Conservation (phyloP, 2,113 vertebrate species). For the Herpetotheres cachinnans region DNA sequence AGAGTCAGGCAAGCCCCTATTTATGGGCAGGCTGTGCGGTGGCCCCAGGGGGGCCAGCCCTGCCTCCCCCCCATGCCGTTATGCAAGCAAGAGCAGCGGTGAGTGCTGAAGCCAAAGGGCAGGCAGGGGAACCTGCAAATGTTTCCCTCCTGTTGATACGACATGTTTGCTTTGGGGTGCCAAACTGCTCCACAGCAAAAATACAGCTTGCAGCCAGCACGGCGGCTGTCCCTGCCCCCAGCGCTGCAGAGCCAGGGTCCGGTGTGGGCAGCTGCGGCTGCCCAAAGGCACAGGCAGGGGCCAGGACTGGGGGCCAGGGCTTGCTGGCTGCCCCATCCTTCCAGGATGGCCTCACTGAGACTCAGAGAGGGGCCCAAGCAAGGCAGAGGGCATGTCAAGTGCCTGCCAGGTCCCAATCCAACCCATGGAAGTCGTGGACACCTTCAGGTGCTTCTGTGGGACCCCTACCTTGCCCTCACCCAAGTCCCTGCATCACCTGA, state of each 20-base stretch:
- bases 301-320: neutral
- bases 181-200: neutral
- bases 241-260: fast-evolving
- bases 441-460: fast-evolving
- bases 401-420: neutral
- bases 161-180: neutral
- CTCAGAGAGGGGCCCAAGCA: neutral
- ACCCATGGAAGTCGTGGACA: fast-evolving
- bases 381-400: neutral
- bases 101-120: neutral
- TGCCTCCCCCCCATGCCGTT: neutral
- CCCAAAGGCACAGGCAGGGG: neutral
- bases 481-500: neutral
- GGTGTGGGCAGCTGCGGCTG: fast-evolving
- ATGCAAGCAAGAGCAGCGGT: constrained; percentile 42
- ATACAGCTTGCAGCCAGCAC: neutral
- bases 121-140: neutral
- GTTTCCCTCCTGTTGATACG: neutral
- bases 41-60: neutral
- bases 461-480: neutral
- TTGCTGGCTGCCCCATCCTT: neutral
- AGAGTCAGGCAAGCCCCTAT: neutral
- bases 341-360: fast-evolving
- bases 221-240: neutral
- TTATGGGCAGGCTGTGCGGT: neutral